phyloP scores from a whole-genome alignment of 1,140 invertebrate species.

The Sitodiplosis mosellana region DNA sequence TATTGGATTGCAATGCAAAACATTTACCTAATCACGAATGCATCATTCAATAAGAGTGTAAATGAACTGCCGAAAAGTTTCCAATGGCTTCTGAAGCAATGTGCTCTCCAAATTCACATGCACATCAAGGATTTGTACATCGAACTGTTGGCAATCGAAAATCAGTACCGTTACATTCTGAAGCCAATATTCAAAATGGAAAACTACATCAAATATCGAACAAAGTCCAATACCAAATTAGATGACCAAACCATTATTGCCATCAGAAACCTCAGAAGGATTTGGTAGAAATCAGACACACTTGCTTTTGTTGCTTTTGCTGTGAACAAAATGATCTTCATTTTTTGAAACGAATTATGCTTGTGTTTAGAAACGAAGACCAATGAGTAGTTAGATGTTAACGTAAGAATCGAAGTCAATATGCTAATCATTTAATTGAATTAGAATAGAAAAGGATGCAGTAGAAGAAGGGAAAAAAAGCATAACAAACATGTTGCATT shows the following conservation, averaged over 20 bases:
- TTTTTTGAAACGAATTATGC: too few species aligned
- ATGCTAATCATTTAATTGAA: background rate
- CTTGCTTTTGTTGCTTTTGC: too few species aligned
- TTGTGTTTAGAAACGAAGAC: too few species aligned
- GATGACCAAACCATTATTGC: too few species aligned
- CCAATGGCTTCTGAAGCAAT: conserved; percentile 31
- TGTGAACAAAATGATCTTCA: too few species aligned
- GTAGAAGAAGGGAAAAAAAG: conserved; percentile 13
- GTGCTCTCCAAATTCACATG: conserved; percentile 26
- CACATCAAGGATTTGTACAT: conserved; percentile 25
- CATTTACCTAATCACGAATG: conserved; percentile 3
- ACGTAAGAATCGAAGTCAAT: too few species aligned
- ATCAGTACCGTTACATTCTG: background rate
- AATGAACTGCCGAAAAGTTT: conserved; percentile 27
- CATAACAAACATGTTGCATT: conserved; percentile 4
- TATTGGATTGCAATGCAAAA: conserved; percentile 18
- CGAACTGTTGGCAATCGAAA: conserved; percentile 22
- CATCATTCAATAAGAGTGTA: conserved; percentile 19
- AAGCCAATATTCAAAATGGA: background rate
- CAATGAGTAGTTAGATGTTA: too few species aligned
- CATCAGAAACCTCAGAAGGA: too few species aligned
- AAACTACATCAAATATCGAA: too few species aligned
- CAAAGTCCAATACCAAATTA: too few species aligned
- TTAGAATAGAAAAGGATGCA: conserved; percentile 8
- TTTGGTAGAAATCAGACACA: too few species aligned